Evolutionary conservation across 2,113 vertebrate species (phyloP).

Genomic region (Calyptomena viridis): DNA sequence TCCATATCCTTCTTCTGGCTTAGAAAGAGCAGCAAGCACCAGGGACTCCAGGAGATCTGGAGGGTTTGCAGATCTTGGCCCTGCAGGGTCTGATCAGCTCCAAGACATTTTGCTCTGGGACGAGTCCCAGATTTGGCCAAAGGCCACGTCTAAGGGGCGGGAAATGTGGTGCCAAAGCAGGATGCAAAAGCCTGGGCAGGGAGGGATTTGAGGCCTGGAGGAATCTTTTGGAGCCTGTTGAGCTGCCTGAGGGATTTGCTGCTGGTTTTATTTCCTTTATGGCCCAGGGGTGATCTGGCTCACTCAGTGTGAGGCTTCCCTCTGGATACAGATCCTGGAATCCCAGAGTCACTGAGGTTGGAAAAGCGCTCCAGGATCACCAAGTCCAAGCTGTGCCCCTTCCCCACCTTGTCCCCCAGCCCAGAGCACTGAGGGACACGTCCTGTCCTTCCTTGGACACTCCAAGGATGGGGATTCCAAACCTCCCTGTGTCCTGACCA

Average conservation of each 20-base stretch:
- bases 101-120: accelerated
- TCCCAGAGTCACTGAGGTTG: neutral
- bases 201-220: neutral
- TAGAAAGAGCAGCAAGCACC: neutral
- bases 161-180: neutral
- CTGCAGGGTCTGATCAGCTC: neutral
- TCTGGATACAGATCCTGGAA: neutral
- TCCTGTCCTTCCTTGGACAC: neutral
- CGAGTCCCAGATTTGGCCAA: neutral
- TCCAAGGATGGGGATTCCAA: neutral
- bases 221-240: neutral
- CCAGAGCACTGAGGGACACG: too few species aligned
- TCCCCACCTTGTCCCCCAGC: accelerated
- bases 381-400: neutral
- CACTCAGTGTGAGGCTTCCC: neutral
- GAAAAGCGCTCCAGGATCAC: neutral
- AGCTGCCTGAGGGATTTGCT: neutral
- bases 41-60: neutral
- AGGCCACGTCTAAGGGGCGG: accelerated
- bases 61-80: accelerated
- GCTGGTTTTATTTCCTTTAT: neutral
- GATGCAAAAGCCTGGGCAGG: neutral
- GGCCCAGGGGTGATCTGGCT: neutral
- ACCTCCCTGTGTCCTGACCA: neutral
- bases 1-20: neutral